Conservation (phyloP, 2,113 vertebrate genomes). For the Saguinus midas region DNA sequence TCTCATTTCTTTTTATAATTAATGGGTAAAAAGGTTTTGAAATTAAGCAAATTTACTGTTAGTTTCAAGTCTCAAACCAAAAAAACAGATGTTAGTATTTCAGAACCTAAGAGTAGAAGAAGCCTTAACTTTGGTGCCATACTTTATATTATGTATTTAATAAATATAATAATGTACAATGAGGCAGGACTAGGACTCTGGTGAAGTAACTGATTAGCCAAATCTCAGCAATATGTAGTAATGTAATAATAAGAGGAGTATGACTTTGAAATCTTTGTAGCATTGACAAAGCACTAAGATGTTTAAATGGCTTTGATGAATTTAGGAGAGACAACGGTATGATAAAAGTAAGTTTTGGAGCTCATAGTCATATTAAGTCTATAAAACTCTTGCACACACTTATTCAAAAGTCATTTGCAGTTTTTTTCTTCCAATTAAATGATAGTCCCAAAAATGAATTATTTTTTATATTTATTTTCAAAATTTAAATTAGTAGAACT, state of each 20-base stretch:
- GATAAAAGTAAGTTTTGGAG: not conserved
- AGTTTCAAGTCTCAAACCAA: conserved; percentile 11
- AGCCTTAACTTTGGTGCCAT: not conserved
- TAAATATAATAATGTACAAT: not conserved
- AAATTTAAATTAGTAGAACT: conserved; percentile 3
- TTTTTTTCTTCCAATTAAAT: not conserved
- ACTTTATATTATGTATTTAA: not conserved
- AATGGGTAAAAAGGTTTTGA: not conserved
- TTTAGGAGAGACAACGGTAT: not conserved
- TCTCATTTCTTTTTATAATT: not conserved
- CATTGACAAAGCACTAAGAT: not conserved
- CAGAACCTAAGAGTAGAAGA: not conserved
- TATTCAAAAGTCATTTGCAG: not conserved
- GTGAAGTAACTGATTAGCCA: not conserved
- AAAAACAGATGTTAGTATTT: not conserved
- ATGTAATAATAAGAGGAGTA: not conserved
- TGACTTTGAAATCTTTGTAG: not conserved
- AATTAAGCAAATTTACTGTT: not conserved
- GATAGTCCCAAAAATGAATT: not conserved
- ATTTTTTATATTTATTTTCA: not conserved
- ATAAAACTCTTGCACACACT: not conserved
- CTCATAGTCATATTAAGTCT: not conserved
- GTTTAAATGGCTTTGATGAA: not conserved
- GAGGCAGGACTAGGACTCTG: not conserved
- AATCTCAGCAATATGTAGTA: not conserved